Base-by-base conservation (phyloP, 2,888 invertebrate genomes). In the Chirona hameri region DNA sequence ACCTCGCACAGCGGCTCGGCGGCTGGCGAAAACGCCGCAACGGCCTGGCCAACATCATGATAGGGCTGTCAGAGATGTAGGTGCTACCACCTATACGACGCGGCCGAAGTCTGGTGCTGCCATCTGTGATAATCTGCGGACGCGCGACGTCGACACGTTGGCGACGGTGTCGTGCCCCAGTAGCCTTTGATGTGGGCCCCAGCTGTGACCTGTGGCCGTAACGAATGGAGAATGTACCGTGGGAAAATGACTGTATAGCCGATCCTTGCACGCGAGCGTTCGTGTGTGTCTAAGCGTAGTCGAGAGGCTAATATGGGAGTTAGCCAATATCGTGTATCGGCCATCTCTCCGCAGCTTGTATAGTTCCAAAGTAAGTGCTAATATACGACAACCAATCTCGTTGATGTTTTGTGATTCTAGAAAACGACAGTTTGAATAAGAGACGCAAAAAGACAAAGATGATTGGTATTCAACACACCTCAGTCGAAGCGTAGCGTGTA, bases 21-120 rank as follows among this genome's bases (percentile, higher is more conserved):
- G 92, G 94, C 14, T 98, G 98, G 98, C 91, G 97, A 82, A 93
- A 94, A 88, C 91, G 97, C 85, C 91, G 98, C 65, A 96, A 96
- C 87, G 98, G 97, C 12, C 90, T 98, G 86, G 96, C 97, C n/a
- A 97, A 98, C 88, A 97, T 98, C 86, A 97, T 98, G 96, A 96
- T 97, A 3, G 72, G 72, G 31, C 72, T 72, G 18, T 31, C 72
- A 15, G 72, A 72, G 18, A 12, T n/a, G 72, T 72, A 39, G 39
- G 72, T 39, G 72, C 31, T 39, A 31, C 72, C 39, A 72, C 72
- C 31, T 39, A 60, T 7, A 24, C 60, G 18, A 60, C 9, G 72
- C n/a, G 9, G 72, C 29, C 39, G 72, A 39, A 0, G 29, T n/a
- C 15, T 39, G 31, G 72, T 31, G 31, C 72, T 72, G 72, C 72